Conservation (phyloP, 2,797 vertebrate species). For the Eulemur coronatus region DNA sequence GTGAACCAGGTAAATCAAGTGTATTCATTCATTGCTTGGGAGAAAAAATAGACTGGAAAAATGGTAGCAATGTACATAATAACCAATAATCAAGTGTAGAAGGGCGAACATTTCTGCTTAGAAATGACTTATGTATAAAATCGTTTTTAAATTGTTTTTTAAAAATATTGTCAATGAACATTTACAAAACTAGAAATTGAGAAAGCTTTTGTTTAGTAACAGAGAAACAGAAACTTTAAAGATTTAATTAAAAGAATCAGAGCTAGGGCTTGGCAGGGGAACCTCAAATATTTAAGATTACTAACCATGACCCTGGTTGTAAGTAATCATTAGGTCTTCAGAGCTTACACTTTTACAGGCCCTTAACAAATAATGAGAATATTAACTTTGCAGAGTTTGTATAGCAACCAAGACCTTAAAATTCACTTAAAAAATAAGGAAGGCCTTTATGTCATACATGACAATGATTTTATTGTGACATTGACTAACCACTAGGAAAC, state of each 20-base stretch:
- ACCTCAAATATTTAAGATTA: conserved; percentile 29
- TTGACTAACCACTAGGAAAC: not conserved
- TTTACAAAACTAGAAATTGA: conserved; percentile 26
- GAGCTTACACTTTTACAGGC: not conserved
- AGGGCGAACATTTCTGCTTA: not conserved
- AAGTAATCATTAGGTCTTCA: conserved; percentile 60
- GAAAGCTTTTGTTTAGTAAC: conserved; percentile 10
- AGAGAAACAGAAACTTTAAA: conserved; percentile 7
- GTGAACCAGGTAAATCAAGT: conserved; percentile 88
- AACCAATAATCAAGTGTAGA: not conserved
- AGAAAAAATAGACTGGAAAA: not conserved
- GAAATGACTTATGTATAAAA: not conserved
- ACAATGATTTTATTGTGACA: not conserved
- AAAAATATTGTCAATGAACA: not conserved
- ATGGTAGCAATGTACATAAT: not conserved
- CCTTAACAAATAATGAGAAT: conserved; percentile 8
- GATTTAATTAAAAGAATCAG: conserved; percentile 41
- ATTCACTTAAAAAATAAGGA: conserved; percentile 38
- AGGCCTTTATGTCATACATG: not conserved
- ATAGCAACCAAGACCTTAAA: not conserved
- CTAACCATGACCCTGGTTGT: not conserved
- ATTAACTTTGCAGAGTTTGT: conserved; percentile 20
- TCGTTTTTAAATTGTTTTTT: not conserved
- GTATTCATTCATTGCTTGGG: not conserved
- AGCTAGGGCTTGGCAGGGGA: not conserved